Evolutionary conservation across 2,113 vertebrate species (phyloP).

Genomic region (Anhinga anhinga): DNA sequence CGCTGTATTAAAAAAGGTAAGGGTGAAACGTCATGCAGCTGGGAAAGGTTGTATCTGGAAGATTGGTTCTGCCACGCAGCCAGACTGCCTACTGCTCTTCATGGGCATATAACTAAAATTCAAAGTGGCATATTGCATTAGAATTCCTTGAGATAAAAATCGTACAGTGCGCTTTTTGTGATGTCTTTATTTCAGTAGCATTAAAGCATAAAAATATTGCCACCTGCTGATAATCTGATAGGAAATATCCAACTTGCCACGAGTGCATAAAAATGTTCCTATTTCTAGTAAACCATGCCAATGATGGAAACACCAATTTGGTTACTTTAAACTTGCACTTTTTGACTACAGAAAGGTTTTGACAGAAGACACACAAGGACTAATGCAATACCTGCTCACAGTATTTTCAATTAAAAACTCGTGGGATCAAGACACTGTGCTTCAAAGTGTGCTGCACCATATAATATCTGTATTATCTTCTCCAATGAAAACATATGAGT

Average conservation of each 20-base stretch:
- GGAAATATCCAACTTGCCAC: background rate
- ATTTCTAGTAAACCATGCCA: background rate
- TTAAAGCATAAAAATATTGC: background rate
- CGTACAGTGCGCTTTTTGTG: fast-evolving
- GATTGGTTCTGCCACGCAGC: background rate
- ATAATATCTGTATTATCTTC: background rate
- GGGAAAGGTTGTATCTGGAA: background rate
- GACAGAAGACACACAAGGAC: background rate
- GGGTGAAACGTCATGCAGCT: background rate
- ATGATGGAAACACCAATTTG: background rate
- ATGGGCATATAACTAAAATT: background rate
- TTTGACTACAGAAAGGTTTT: background rate
- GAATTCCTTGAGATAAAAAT: background rate
- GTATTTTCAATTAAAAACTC: background rate
- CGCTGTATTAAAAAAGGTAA: background rate
- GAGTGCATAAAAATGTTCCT: background rate
- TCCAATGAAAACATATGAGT: background rate
- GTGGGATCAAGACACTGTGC: background rate
- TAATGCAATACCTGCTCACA: background rate
- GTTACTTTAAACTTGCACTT: background rate
- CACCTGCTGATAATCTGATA: background rate
- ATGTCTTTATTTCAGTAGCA: slow-evolving; percentile 4
- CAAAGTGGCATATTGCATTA: background rate
- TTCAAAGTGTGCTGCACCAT: background rate
- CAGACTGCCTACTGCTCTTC: background rate